Percentiles rank a stretch among this genome's conserved stretches.
Evolutionary conservation across 1,140 invertebrate species (phyloP).

Genomic region (Myzus persicae): DNA sequence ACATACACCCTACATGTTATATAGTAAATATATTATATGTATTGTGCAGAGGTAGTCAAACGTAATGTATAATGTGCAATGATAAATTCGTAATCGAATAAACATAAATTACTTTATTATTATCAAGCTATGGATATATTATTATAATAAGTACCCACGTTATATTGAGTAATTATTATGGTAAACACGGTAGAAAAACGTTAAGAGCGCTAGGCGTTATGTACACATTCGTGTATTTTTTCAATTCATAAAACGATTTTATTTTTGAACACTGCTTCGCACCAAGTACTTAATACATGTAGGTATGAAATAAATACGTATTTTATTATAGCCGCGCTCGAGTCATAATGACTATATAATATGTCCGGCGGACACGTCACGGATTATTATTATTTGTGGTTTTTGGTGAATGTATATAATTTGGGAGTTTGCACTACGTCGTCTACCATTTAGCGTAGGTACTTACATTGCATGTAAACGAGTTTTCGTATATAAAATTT

Average conservation of each 20-base stretch:
- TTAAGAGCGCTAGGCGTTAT: not conserved
- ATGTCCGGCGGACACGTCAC: not conserved
- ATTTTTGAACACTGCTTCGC: not conserved
- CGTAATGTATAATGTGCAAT: not conserved
- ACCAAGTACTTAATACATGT: not conserved
- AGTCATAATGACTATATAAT: not conserved
- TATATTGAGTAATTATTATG: not conserved
- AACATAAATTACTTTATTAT: not conserved
- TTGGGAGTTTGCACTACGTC: not conserved
- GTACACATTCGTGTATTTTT: not conserved
- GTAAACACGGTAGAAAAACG: not conserved
- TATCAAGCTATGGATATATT: not conserved
- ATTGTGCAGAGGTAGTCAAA: not conserved
- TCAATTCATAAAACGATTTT: not conserved
- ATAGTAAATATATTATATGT: not conserved
- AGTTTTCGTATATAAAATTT: not conserved
- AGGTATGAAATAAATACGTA: not conserved
- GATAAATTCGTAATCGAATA: not conserved
- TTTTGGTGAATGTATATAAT: not conserved
- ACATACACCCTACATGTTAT: not conserved
- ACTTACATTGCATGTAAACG: not conserved
- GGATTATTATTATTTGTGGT: conserved; percentile 10
- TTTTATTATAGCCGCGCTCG: not conserved
- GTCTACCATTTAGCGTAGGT: not conserved
- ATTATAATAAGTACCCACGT: no score